Percentiles rank a stretch among this genome's conserved stretches.
Evolutionary conservation across 2,113 vertebrate genomes (phyloP).

Genomic region (Xiphorhynchus elegans): DNA sequence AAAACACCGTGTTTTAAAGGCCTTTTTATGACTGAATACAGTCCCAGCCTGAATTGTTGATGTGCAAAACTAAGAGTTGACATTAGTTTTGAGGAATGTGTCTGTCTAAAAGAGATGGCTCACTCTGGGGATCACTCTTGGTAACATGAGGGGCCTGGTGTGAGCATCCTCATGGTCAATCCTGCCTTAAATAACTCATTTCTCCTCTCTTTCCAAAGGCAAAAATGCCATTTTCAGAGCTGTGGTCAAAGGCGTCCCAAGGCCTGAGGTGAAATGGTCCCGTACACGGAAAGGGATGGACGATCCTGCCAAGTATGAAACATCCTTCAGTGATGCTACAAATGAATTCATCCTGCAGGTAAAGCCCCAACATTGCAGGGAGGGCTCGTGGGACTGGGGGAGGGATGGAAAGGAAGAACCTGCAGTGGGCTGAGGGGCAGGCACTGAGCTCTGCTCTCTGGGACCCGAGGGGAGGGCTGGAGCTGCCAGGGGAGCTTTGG

Average conservation of each 20-base stretch:
- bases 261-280: constrained; percentile 81
- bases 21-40: not conserved
- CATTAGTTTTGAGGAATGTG: not conserved
- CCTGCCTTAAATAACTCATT: not conserved
- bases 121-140: not conserved
- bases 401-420: not conserved
- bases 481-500: not conserved
- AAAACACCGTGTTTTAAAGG: not conserved
- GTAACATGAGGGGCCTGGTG: not conserved
- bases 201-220: constrained; percentile 69
- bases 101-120: not conserved
- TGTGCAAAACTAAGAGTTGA: not conserved
- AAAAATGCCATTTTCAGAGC: constrained; percentile 82
- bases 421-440: not conserved
- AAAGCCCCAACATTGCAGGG: not conserved
- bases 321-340: constrained; percentile 61
- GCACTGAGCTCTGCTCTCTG: not conserved
- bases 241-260: constrained; percentile 80
- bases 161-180: not conserved
- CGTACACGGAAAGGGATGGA: constrained; percentile 63
- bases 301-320: constrained; percentile 76
- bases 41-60: not conserved
- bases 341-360: constrained; percentile 83
- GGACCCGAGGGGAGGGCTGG: not conserved
- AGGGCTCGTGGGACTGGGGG: not conserved